Evolutionary conservation across 2,888 invertebrate species (phyloP).

Genomic region (Acholoe squamosa): DNA sequence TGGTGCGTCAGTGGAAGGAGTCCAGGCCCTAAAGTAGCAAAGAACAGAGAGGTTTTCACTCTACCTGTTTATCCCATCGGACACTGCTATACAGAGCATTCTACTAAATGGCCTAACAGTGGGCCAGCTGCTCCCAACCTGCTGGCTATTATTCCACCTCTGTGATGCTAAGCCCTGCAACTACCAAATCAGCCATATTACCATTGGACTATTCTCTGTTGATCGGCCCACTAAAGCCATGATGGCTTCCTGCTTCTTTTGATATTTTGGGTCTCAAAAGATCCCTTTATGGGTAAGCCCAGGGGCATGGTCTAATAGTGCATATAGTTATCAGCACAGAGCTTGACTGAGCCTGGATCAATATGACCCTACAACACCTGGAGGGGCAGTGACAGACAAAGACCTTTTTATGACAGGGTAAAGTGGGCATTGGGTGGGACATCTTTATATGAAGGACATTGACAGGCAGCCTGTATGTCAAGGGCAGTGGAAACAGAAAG

Average conservation of each 20-base stretch:
- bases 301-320: not conserved
- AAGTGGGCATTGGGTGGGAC: too few relatives aligned
- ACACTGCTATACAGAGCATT: not conserved
- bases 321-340: not conserved
- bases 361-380: slow-evolving; percentile 6
- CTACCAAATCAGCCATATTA: not conserved
- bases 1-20: not conserved
- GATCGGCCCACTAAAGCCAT: not conserved
- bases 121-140: not conserved
- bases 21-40: not conserved
- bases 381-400: not conserved
- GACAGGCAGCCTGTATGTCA: not conserved
- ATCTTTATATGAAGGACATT: too few relatives aligned
- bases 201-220: not conserved
- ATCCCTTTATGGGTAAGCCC: not conserved
- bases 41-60: not conserved
- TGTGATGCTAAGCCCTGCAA: not conserved
- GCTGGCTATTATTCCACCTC: not conserved
- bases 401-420: too few relatives aligned
- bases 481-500: too few relatives aligned
- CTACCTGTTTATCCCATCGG: not conserved
- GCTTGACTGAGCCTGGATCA: not conserved
- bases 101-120: not conserved
- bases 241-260: not conserved
- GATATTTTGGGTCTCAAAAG: slow-evolving; percentile 21